Percentiles rank a stretch among this genome's conserved stretches.
Conservation (phyloP, 2,888 invertebrate genomes). For the Zaprionus bogoriensis region DNA sequence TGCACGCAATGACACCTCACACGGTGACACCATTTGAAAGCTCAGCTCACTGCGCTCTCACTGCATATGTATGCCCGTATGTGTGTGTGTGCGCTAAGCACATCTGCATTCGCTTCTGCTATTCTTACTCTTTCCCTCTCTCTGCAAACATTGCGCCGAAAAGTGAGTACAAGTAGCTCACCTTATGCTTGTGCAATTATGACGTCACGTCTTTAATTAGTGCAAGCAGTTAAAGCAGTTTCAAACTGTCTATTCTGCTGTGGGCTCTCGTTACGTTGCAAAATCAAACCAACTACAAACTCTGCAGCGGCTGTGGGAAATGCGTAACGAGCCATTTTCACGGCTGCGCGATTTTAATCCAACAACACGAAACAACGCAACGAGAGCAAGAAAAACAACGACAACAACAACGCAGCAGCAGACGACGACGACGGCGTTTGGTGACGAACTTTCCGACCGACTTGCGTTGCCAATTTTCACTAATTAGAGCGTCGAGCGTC, state of each 20-base stretch:
- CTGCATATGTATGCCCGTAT: not conserved
- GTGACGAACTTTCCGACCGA: conserved; percentile 74
- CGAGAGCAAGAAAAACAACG: conserved; percentile 6
- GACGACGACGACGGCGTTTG: conserved; percentile 13
- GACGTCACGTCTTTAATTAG: not conserved
- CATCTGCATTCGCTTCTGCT: too few species aligned
- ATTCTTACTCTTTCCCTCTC: too few species aligned
- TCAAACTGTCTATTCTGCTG: not conserved
- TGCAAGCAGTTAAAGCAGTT: conserved; percentile 23
- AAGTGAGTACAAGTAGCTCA: not conserved
- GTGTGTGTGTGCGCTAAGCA: not conserved
- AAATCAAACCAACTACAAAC: conserved; percentile 22
- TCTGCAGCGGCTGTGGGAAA: conserved; percentile 13
- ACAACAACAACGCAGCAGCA: conserved; percentile 7
- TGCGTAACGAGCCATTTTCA: conserved; percentile 72
- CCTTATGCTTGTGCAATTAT: not conserved
- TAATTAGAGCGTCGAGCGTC: conserved; percentile 61
- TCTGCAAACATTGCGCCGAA: not conserved
- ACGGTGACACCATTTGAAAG: too few species aligned
- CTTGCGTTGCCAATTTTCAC: conserved; percentile 75
- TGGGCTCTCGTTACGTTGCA: conserved; percentile 16
- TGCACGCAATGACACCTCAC: too few species aligned
- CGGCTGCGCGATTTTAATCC: conserved; percentile 73
- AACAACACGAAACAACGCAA: conserved; percentile 61
- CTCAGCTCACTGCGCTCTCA: not conserved